Conservation (phyloP, 2,797 vertebrate genomes). For the Odontamblyopus rebecca region DNA sequence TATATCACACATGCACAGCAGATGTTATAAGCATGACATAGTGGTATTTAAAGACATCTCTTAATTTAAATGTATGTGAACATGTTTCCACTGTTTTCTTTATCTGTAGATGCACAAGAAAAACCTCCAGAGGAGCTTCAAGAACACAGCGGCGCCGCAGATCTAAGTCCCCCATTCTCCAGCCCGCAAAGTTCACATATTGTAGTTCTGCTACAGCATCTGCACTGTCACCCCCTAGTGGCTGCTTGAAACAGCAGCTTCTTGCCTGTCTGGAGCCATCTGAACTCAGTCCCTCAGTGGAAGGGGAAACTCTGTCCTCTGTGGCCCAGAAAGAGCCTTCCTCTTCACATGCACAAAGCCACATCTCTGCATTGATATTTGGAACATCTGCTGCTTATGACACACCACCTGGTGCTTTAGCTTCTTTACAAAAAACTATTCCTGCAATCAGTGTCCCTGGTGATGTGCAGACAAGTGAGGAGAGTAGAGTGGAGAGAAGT, state of each 20-base stretch:
- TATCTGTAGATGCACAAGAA: slow-evolving; percentile 82
- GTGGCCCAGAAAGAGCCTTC: slow-evolving; percentile 70
- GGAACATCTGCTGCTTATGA: slow-evolving; percentile 59
- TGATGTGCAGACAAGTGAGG: slow-evolving; percentile 40
- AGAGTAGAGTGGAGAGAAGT: slow-evolving; percentile 47
- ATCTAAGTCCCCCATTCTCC: slow-evolving; percentile 95
- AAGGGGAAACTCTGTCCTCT: slow-evolving; percentile 2
- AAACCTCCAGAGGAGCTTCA: slow-evolving; percentile 83
- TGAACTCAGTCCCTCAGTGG: slow-evolving; percentile 29
- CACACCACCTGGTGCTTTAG: not conserved
- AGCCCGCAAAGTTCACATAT: slow-evolving; percentile 93
- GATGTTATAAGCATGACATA: not conserved
- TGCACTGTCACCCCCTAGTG: slow-evolving; percentile 63
- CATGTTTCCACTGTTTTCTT: not conserved
- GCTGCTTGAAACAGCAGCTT: slow-evolving; percentile 82
- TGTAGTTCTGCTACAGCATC: slow-evolving; percentile 71
- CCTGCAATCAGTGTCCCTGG: slow-evolving; percentile 27
- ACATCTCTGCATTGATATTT: slow-evolving; percentile 63
- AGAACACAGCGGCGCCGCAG: slow-evolving; percentile 88
- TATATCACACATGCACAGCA: not conserved
- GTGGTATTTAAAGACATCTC: not conserved
- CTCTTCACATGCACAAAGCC: slow-evolving; percentile 43
- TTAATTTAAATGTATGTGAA: not conserved
- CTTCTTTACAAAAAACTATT: slow-evolving; percentile 49
- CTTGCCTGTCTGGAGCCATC: slow-evolving; percentile 63